Base-by-base conservation (phyloP, 2,797 vertebrate species). In the Vireo griseus region DNA sequence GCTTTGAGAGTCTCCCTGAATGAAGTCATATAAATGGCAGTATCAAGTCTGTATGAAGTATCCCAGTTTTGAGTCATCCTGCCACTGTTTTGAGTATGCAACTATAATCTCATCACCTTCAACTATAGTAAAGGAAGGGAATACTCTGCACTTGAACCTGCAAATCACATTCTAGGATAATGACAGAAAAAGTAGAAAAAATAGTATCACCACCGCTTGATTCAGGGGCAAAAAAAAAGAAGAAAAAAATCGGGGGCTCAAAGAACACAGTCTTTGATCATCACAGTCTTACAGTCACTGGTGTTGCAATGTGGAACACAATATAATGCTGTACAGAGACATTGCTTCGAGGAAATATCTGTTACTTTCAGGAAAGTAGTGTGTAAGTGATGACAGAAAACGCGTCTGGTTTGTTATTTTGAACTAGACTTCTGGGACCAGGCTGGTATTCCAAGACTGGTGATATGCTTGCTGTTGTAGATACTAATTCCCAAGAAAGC, bases 141-240 rank as follows among this genome's bases (percentile, higher is more conserved):
- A 50, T 37, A 19, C 8, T 22, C 22, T 66, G 11, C 25, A 67
- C 37, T 79, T 59, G 22, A 87, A 42, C 2, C 4, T n/a, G 20
- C 33, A 83, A 37, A 67, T 40, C 13, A 61, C 16, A 58, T 59
- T 63, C 26, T 54, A 59, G 10, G 26, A 55, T 52, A 76, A 22
- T 0, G 11, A 25, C 21, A 66, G 21, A 13, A 33, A 73, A 82
- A 67, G 19, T 2, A 57, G 33, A 50, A 75, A 68, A 62, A 79
- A 2, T 11, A 62, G 3, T 31, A 51, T 39, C 11, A 40, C 31
- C 3, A 1, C 7, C 2, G 7, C 4, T 16, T 45, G 25, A 58
- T 28, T 54, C 24, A 9, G 8, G 6, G 11, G 1, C 0, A 4
- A 5, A 28, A n/a, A 12, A 8, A 44, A 45, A 45, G 3, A 8